Conservation (phyloP, 2,888 invertebrate genomes). For the Gari tellinella region DNA sequence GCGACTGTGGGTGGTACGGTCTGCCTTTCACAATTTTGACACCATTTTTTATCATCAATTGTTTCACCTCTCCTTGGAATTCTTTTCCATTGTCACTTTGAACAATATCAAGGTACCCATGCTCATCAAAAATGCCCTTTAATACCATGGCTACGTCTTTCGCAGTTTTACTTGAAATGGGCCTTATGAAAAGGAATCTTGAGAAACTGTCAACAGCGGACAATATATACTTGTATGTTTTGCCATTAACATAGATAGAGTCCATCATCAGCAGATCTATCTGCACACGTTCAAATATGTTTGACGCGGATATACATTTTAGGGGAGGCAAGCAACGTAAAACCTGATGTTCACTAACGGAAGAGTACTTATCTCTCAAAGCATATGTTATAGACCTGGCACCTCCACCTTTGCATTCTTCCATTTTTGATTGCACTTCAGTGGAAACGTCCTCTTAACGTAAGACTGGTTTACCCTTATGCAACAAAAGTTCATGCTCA, state of each 20-base stretch:
- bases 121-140: not conserved
- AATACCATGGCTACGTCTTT: not conserved
- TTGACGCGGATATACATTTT: too few species aligned
- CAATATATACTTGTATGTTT: not conserved
- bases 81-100: conserved; percentile 22
- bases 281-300: conserved; percentile 7
- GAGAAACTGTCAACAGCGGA: conserved; percentile 2
- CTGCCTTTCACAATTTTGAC: conserved; percentile 16
- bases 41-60: not conserved
- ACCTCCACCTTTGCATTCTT: too few species aligned
- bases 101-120: conserved; percentile 9
- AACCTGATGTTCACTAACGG: too few species aligned
- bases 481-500: too few species aligned
- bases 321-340: too few species aligned
- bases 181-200: not conserved
- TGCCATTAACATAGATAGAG: too few species aligned
- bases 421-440: too few species aligned
- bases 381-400: too few species aligned
- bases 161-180: not conserved
- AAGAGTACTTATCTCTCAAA: too few species aligned
- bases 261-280: not conserved
- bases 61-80: conserved; percentile 9
- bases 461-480: too few species aligned
- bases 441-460: too few species aligned
- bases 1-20: conserved; percentile 29